Evolutionary conservation across 2,797 vertebrate species (phyloP), one percentile per base, ranked within the genome.

Genomic region (Thaleichthys pacificus): DNA sequence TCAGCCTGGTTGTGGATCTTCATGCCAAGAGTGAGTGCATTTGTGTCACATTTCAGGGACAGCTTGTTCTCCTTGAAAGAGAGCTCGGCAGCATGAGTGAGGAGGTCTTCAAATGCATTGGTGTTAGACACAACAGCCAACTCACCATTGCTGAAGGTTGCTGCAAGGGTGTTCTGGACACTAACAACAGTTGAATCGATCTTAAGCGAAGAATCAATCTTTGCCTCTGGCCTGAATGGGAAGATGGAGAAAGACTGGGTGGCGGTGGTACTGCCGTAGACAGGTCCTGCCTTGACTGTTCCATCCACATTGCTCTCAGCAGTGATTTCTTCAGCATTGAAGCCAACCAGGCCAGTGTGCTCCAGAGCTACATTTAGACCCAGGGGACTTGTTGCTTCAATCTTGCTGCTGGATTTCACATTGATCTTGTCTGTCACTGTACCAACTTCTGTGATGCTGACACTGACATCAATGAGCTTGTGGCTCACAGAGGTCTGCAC

Each of bases 401-500:
- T 85, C 61, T 86, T 94, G 66, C 93, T 76, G 67, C 70, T 89
- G 63, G 91, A 91, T 88, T 75, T 85, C 15, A 93, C 58, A 49
- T 77, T 73, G 4, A 93, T 67, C 71, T 75, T 87, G 61, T 93
- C 87, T 4, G 71, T 81, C n/a, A 87, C 75, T 63, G 86, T 74
- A 85, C 73, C 84, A 60, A 92, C 88, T 15, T 94, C 92, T 17
- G 70, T 84, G 63, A 94, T 70, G 71, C 79, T 93, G 73, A 97
- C 61, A 67, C 66, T 93, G 75, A 93, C 95, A 75, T 95, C 87
- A 83, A 99, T 70, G 4, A 96, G 84, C 77, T 88, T 94, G 86
- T 99, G 96, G 42, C 67, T 80, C 58, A 98, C 82, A 77, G 93
- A 88, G 75, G 91, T 93, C 85, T 93, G 92, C 7, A 94, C 80